Evolutionary conservation across 2,797 vertebrate genomes (phyloP).

Genomic region (Microchirus variegatus): DNA sequence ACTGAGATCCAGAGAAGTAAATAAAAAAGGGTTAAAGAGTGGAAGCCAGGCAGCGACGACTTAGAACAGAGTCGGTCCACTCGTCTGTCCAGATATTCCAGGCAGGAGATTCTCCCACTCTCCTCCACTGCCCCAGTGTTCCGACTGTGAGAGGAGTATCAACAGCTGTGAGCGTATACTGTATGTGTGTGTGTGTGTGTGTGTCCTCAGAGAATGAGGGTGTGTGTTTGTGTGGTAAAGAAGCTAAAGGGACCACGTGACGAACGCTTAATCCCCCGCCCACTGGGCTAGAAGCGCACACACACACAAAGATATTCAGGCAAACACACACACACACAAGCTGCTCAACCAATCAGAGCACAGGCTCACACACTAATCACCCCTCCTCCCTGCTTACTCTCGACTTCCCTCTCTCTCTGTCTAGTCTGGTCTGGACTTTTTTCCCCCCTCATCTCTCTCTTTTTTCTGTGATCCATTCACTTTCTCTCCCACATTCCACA

Average conservation of each 20-base stretch:
- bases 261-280: slow-evolving; percentile 75
- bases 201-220: slow-evolving; percentile 54
- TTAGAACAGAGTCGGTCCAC: slow-evolving; percentile 47
- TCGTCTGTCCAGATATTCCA: slow-evolving; percentile 35
- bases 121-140: slow-evolving; percentile 30
- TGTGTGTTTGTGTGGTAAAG: slow-evolving; percentile 75
- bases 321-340: slow-evolving; percentile 39
- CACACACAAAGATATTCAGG: slow-evolving; percentile 28
- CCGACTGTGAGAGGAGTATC: slow-evolving; percentile 54
- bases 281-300: slow-evolving; percentile 59
- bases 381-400: slow-evolving; percentile 44
- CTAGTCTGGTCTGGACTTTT: slow-evolving; percentile 36
- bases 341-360: slow-evolving; percentile 69
- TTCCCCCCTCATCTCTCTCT: slow-evolving; percentile 32
- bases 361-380: slow-evolving; percentile 58
- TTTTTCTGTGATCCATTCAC: slow-evolving; percentile 69
- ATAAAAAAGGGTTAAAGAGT: slow-evolving; percentile 17
- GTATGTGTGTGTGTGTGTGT: slow-evolving; percentile 38
- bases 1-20: slow-evolving; percentile 36
- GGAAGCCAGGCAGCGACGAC: slow-evolving; percentile 19
- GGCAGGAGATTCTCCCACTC: slow-evolving; percentile 40
- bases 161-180: slow-evolving; percentile 74
- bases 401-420: slow-evolving; percentile 17
- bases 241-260: slow-evolving; percentile 81
- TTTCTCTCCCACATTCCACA: slow-evolving; percentile 60